phyloP scores from a whole-genome alignment of 2,888 invertebrate species.

The Myopa testacea region DNA sequence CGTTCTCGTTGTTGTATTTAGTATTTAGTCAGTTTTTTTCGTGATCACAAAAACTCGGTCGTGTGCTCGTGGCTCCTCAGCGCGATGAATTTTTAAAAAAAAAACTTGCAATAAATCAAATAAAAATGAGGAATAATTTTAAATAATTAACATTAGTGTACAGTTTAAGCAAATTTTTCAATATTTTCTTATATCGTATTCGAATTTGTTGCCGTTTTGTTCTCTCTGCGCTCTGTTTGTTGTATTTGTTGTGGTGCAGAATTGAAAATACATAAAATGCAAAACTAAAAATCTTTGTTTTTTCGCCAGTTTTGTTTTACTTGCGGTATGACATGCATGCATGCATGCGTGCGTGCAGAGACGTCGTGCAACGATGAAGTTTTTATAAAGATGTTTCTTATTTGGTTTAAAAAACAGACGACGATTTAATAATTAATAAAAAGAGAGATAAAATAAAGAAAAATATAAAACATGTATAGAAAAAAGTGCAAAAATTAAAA shows the following conservation, averaged over 20 bases:
- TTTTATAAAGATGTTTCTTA: no score
- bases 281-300: no score
- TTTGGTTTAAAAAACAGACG: no score
- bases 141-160: background rate
- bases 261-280: background rate
- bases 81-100: background rate
- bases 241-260: background rate
- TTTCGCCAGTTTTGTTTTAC: no score
- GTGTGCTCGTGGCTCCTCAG: slow-evolving; percentile 22
- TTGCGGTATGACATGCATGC: no score
- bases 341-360: no score
- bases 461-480: no score
- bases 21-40: slow-evolving; percentile 34
- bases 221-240: background rate
- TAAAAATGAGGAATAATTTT: background rate
- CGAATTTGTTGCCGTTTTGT: background rate
- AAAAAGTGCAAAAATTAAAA: no score
- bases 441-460: no score
- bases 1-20: slow-evolving; percentile 1
- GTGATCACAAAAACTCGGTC: slow-evolving; percentile 39
- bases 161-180: background rate
- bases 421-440: no score
- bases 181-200: no score
- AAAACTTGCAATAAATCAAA: slow-evolving; percentile 1
- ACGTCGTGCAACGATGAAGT: no score